Base-by-base conservation (phyloP, 2,797 vertebrate genomes). In the Taeniopygia guttata region DNA sequence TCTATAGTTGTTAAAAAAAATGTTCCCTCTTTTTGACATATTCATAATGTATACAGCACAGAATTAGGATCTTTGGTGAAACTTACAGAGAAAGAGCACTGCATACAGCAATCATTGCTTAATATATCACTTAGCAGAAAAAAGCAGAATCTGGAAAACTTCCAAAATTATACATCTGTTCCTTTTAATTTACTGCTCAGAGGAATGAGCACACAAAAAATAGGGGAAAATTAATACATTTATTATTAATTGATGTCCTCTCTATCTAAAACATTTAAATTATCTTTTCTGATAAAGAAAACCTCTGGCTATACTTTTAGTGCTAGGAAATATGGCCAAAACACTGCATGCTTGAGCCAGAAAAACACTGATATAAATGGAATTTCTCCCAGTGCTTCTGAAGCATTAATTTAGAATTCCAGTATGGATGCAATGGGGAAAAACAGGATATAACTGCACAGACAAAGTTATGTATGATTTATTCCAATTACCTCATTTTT, bases 141-240 rank as follows among this genome's bases (percentile, higher is more conserved):
- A 68, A 80, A 56, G 25, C 3, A 42, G 8, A 93, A 73, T 81
- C 58, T 88, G 66, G 88, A 95, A 84, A 84, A 32, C 25, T 79
- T 95, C 90, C 86, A 62, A 60, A 91, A 73, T 82, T 52, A 54
- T 89, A 63, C 56, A 91, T 90, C 80, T 94, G 80, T 76, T 94
- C 59, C 55, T 84, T 95, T 95, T 82, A 90, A 95, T 93, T 82
- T 89, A 60, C 60, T 63, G 16, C 42, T 84, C 48, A 49, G 48
- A 95, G 55, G 32, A 84, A 80, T 67, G 27, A 20, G 55, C 7
- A 84, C 29, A 82, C 16, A 46, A 74, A 68, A 94, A 79, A 29
- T 3, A 40, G 45, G 13, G 8, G 18, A 15, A 90, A 91, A 90
- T 70, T 2, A 89, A 89, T 54, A 74, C 7, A 46, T 88, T 79